Evolutionary conservation across 2,113 vertebrate genomes (phyloP), one percentile per base, ranked within the genome.

Genomic region (Erythrocercus mccallii): DNA sequence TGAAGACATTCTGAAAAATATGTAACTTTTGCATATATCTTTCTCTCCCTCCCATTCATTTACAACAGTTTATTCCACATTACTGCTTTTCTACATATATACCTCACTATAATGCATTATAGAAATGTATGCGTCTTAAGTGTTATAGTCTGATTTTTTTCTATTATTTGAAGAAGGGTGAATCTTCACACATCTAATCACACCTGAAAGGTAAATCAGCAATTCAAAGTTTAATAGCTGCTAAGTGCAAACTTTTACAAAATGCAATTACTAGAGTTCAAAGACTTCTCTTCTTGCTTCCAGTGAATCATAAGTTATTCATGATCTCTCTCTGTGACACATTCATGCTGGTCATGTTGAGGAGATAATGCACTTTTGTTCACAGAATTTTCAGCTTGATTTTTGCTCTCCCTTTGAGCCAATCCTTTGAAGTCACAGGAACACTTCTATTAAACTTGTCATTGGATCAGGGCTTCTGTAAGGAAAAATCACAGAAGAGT

Each of bases 231-330:
- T 92, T 83, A 86, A 92, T 69, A 71, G 56, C 22, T 62, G 44
- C 38, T 66, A 70, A 86, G 44, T 71, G 42, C 35, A 90, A 91
- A 92, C 57, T 77, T 80, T 28, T 24, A 73, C 35, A 88, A 88
- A 88, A 88, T 70, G 47, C 35, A 81, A 78, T 92, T 93, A 68
- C 51, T 60, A 19, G 33, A 83, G 42, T 93, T 95, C 42, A 84
- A 86, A 93, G 76, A 68, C 44, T 60, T 16, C 6, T 73, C 27
- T 69, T 76, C 53, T 66, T 91, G 12, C 33, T 91, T 86, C 56
- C 33, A 90, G 35, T 73, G 64, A 88, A 86, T 74, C 33, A 19
- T 81, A 93, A 88, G 68, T 91, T 93, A 90, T 78, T 92, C 50
- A 81, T 74, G 33, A 5, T 66, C 9, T 86, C 22, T 71, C 50